Conservation (phyloP, 2,113 vertebrate genomes). For the Dasyornis broadbenti region DNA sequence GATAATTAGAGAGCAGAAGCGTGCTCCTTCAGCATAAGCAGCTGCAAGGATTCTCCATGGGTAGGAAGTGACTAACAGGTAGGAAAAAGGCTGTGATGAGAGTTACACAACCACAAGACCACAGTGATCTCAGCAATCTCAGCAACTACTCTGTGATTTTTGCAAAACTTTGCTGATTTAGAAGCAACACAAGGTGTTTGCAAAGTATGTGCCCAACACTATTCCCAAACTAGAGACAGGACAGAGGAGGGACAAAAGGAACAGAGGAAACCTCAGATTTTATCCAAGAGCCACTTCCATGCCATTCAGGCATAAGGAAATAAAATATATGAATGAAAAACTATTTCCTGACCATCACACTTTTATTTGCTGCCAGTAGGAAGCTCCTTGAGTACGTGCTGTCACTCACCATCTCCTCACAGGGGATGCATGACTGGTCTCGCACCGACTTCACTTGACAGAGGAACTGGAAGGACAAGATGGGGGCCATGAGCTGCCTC, state of each 20-base stretch:
- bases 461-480: constrained; percentile 80
- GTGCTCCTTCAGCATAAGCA: not conserved
- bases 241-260: not conserved
- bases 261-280: not conserved
- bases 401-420: constrained; percentile 85
- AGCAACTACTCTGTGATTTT: not conserved
- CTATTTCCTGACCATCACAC: rapidly evolving
- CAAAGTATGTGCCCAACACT: not conserved
- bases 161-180: not conserved
- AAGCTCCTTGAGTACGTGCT: not conserved
- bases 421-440: constrained; percentile 81
- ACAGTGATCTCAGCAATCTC: not conserved
- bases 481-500: not conserved
- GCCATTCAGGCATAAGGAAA: not conserved
- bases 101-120: not conserved
- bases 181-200: not conserved
- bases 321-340: not conserved
- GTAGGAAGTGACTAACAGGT: not conserved
- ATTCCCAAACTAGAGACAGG: not conserved
- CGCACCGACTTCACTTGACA: constrained; percentile 76
- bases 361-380: not conserved
- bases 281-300: not conserved
- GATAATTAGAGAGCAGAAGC: not conserved
- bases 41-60: not conserved
- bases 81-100: not conserved